Evolutionary conservation across 2,888 invertebrate species (phyloP).

Genomic region (Pycnomerus fuliginosus): DNA sequence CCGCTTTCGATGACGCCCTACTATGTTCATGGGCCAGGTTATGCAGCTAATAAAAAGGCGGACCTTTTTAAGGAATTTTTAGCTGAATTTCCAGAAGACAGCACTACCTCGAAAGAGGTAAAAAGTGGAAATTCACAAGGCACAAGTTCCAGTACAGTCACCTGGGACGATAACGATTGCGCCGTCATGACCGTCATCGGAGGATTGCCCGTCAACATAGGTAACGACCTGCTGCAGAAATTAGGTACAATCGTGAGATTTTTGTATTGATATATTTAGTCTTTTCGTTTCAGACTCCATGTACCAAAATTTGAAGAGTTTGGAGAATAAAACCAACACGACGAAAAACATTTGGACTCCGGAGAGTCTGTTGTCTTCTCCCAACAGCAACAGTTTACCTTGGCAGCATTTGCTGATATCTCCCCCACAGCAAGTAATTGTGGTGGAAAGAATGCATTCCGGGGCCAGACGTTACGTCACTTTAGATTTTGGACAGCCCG

Average conservation of each 20-base stretch:
- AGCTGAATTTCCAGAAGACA: conserved; percentile 6
- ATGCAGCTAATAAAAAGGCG: too few relatives aligned
- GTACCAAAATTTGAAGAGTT: conserved; percentile 20
- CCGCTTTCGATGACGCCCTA: conserved; percentile 11
- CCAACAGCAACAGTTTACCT: conserved; percentile 22
- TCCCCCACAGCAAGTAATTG: conserved; percentile 80
- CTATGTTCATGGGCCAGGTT: conserved; percentile 4
- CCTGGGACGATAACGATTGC: conserved; percentile 14
- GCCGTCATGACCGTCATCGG: conserved; percentile 17
- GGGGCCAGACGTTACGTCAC: conserved; percentile 91
- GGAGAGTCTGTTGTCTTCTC: conserved; percentile 36
- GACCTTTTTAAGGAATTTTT: conserved; percentile 3
- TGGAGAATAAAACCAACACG: conserved; percentile 18
- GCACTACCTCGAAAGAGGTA: conserved; percentile 4
- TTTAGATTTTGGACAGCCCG: conserved; percentile 85
- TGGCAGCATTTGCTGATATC: conserved; percentile 63
- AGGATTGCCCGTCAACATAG: conserved; percentile 16
- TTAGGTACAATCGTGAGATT: conserved; percentile 9
- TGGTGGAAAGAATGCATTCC: conserved; percentile 92
- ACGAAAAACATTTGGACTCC: conserved; percentile 27
- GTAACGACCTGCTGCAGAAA: conserved; percentile 20
- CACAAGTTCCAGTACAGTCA: conserved; percentile 9
- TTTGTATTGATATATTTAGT: not conserved
- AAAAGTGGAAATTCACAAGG: conserved; percentile 6
- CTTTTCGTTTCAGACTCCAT: conserved; percentile 13